Evolutionary conservation across 2,113 vertebrate species (phyloP), one percentile per base, ranked within the genome.

Genomic region (Tachuris rubrigastra): DNA sequence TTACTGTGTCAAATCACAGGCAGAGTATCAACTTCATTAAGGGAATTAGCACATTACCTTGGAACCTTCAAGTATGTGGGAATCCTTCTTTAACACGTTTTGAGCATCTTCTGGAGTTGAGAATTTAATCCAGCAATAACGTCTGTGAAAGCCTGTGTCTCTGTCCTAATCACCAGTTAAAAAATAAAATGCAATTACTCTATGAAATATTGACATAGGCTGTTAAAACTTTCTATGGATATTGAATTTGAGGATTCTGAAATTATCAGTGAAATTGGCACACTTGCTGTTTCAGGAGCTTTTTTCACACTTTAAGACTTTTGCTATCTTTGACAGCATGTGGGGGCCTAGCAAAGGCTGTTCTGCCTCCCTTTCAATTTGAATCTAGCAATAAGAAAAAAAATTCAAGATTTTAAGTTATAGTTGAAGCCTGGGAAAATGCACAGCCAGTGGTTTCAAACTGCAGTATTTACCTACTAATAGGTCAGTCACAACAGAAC

Each of bases 101-200:
- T 97, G 97, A 77, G 98, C 92, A 12, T 98, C 98, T 77, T 98
- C 96, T 81, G 98, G 97, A 71, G 97, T 78, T 3, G 96, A 82
- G 96, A 98, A 99, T 6, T 97, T 95, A 71, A 99, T 30, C 99
- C 99, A 99, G 90, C 98, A 98, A 19, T 97, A 98, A 15, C 99
- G 98, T 97, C 6, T 97, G 87, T 99, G 99, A 97, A 99, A 99
- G 39, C 99, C 99, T 4, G 99, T 99, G 8, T 98, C 97, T 97
- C 86, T 98, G 93, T 99, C 96, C 99, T 99, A 96, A 79, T 95
- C 68, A 74, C 10, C 39, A 68, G 78, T 94, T 37, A 39, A 71
- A 85, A 78, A 80, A 59, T 1, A 53, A 58, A 82, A 37, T 22
- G 11, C 21, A 72, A 3, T 87, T 71, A 90, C 30, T 67, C 25